Evolutionary conservation across 2,113 vertebrate genomes (phyloP), one percentile per base, ranked within the genome.

Genomic region (Orcinus orca): DNA sequence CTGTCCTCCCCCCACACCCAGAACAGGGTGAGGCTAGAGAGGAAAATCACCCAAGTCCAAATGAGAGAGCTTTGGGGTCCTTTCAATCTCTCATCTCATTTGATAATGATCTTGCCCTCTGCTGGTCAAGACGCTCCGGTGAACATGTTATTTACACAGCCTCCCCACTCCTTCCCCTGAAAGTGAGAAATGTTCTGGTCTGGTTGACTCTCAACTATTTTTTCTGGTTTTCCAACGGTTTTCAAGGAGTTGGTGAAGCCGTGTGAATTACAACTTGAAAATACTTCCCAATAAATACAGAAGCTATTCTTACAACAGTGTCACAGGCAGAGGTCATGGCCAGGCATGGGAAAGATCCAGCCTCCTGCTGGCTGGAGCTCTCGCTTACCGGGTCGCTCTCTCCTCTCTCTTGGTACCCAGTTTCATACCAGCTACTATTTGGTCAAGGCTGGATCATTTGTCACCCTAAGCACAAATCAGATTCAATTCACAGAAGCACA

Each of bases 341-440:
- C 31, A 96, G 76, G 93, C 97, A 68, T 95, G 96, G 97, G 97
- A 97, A 97, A 71, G 62, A 62, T n/a, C n/a, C 26, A 44, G 29
- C 63, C 58, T 79, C 47, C 80, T 1, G 74, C 68, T 2, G 25
- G 67, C 65, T 11, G 29, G 3, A 36, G 76, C 38, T 13, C 71
- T 74, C 62, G 20, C 74, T 44, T 25, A 21, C 68, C 50, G 2
- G 25, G 55, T 20, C n/a, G 5, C 67, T 36, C 47, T 41, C 41
- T 29, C 31, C 20, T 31, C 11, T 8, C 47, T 15, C 36, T 25
- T 10, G 10, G 55, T 20, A 33, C 71, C 47, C 14, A 18, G 63
- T 26, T 55, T 79, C 36, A 26, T 11, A 76, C 60, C 68, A 6
- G 25, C 55, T 41, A 67, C 70, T 26, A 20, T 31, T 33, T 9